These are phyloP conservation scores for Sigmodon hispidus DNA, from an alignment of 2,113 vertebrate genomes.

Conservation along the genomic window DNA sequence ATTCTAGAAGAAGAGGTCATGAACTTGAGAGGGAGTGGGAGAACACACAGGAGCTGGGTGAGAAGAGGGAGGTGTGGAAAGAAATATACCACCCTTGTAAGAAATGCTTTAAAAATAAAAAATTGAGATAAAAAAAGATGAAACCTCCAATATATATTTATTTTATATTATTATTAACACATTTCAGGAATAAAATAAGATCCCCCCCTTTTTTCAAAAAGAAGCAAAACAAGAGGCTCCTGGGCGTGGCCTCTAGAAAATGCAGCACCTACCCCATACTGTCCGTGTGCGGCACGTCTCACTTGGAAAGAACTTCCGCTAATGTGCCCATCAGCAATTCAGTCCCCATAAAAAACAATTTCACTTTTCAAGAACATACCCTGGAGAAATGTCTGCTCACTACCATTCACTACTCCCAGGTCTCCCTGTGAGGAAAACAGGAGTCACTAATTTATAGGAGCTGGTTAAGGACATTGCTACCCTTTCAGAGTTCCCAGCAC, in stretches of 20 bases:
- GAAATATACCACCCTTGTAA: too few species aligned
- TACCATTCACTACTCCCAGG: neutral
- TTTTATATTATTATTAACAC: too few species aligned
- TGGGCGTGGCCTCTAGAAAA: neutral
- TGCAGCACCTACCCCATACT: neutral
- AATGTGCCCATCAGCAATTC: neutral
- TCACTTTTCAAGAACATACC: neutral
- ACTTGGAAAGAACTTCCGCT: constrained; percentile 11
- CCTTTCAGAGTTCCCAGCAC: neutral
- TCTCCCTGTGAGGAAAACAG: neutral
- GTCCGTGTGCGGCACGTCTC: neutral
- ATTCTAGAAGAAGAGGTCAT: too few species aligned
- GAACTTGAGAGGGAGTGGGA: too few species aligned
- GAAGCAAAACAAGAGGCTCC: neutral
- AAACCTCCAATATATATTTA: too few species aligned
- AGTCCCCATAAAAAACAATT: neutral
- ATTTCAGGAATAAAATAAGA: too few species aligned
- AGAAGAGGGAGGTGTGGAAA: too few species aligned
- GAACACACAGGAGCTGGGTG: too few species aligned
- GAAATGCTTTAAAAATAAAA: too few species aligned
- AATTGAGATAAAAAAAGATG: too few species aligned
- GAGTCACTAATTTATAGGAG: neutral
- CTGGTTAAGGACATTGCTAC: neutral
- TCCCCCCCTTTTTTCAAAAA: too few species aligned
- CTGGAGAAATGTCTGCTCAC: neutral